Conservation (phyloP, 2,797 vertebrate species). For the Tragopan temminckii region DNA sequence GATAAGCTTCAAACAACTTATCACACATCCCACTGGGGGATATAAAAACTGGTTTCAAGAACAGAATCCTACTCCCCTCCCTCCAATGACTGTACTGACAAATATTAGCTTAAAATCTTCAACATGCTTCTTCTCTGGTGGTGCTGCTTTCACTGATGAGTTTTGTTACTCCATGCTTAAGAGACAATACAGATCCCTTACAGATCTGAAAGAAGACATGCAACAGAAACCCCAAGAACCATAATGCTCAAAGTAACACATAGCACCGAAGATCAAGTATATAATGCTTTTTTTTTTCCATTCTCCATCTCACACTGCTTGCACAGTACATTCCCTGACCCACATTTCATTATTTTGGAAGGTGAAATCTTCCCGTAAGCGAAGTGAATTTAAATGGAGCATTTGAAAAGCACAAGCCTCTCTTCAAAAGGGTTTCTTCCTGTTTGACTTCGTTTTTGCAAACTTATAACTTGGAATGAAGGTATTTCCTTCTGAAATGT, state of each 20-base stretch:
- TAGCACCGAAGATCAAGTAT: neutral
- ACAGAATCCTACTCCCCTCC: neutral
- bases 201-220: neutral
- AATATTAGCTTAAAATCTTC: neutral
- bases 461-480: neutral
- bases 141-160: neutral
- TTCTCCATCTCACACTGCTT: neutral
- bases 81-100: neutral
- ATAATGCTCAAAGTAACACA: neutral
- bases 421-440: neutral
- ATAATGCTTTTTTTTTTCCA: neutral
- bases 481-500: neutral
- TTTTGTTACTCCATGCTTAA: neutral
- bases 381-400: neutral
- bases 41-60: neutral
- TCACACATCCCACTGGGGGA: accelerated
- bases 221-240: neutral
- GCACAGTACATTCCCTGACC: neutral
- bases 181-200: neutral
- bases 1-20: neutral
- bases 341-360: neutral
- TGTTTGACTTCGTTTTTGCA: neutral
- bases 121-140: neutral
- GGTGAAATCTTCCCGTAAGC: neutral
- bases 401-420: neutral